Conservation (phyloP, 2,113 vertebrate genomes). For the Papio anubis region DNA sequence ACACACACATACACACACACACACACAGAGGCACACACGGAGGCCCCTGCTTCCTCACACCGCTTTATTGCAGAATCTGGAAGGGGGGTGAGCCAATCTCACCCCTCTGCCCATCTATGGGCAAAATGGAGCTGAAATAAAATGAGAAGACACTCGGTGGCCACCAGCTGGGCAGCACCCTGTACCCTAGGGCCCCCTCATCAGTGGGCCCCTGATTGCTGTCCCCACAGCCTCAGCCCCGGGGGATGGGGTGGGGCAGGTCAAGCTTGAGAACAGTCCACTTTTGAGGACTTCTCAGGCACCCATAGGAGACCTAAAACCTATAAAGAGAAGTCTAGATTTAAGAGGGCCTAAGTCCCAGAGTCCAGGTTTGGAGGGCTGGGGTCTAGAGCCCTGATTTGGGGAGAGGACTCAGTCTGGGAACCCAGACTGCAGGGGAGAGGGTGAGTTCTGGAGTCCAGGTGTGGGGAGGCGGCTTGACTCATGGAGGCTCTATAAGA, state of each 20-base stretch:
- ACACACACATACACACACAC: conserved; percentile 9
- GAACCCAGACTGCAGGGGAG: background rate
- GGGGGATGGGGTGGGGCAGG: background rate
- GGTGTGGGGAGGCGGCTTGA: background rate
- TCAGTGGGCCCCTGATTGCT: background rate
- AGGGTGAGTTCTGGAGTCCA: background rate
- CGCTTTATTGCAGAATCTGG: conserved; percentile 72
- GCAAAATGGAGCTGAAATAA: conserved; percentile 41
- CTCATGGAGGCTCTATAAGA: background rate
- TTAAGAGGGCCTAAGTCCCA: background rate
- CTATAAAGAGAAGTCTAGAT: conserved; percentile 1
- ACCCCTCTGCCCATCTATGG: background rate
- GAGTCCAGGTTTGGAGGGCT: background rate
- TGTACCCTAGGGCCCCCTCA: background rate
- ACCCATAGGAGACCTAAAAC: background rate
- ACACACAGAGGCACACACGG: background rate
- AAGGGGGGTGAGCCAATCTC: background rate
- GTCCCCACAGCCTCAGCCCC: background rate
- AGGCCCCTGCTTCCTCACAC: conserved; percentile 41
- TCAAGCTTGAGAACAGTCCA: background rate
- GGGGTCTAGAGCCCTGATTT: background rate
- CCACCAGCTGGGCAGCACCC: background rate
- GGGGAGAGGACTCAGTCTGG: background rate
- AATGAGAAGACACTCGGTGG: conserved; percentile 17
- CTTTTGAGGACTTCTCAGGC: background rate